These are phyloP conservation scores for Indri indri DNA, from an alignment of 2,113 vertebrate species.

Conservation along the genomic window DNA sequence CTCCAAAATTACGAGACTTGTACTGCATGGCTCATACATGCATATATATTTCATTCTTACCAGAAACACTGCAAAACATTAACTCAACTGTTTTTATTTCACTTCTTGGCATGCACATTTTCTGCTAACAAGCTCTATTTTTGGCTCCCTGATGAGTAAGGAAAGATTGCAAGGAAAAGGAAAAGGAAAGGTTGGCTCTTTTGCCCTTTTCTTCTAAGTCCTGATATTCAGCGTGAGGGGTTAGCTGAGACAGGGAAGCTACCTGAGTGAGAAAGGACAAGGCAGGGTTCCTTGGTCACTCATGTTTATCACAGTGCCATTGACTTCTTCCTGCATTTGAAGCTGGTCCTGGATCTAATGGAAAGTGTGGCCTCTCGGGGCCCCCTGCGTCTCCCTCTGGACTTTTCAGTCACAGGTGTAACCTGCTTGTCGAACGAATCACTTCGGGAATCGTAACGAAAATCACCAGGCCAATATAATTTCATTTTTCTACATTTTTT, in stretches of 20 bases:
- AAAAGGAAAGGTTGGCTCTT: no score
- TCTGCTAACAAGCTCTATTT: background rate
- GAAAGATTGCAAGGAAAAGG: background rate
- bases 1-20: background rate
- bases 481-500: background rate
- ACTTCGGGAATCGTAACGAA: background rate
- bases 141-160: background rate
- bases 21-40: background rate
- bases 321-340: background rate
- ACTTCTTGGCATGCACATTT: fast-evolving
- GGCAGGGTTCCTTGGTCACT: background rate
- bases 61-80: background rate
- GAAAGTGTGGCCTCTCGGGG: fast-evolving
- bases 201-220: background rate
- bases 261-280: fast-evolving
- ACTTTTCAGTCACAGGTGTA: background rate
- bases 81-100: background rate
- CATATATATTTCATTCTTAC: background rate
- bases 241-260: background rate
- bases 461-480: background rate
- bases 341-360: background rate
- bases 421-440: fast-evolving
- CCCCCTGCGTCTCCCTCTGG: no score
- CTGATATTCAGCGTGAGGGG: background rate
- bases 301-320: background rate